phyloP scores from a whole-genome alignment of 2,797 vertebrate species.

The Poeciliopsis paucimaculata region DNA sequence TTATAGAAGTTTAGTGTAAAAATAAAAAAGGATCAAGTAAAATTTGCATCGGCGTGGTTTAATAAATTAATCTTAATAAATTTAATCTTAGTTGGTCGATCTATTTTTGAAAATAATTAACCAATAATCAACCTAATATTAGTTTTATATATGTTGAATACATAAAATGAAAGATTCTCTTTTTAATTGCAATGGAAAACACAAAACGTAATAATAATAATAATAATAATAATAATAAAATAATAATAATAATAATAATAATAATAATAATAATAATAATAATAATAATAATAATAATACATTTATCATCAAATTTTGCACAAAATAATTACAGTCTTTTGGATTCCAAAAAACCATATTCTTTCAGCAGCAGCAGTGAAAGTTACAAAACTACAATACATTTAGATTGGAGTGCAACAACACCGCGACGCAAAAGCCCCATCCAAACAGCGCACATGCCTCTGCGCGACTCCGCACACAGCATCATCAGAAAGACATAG shows the following conservation, averaged over 20 bases:
- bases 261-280: background rate
- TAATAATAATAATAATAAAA: background rate
- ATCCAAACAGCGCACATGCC: slow-evolving; percentile 1
- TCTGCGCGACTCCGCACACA: slow-evolving; percentile 4
- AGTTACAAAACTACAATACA: background rate
- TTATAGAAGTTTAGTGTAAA: background rate
- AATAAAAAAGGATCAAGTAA: background rate
- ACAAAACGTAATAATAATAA: background rate
- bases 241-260: too few relatives aligned
- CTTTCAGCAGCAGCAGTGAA: background rate
- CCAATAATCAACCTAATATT: background rate
- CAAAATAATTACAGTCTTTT: background rate
- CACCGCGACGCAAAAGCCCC: background rate
- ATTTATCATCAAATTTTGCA: background rate
- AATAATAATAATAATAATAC: background rate
- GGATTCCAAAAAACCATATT: background rate
- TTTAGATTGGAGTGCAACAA: background rate
- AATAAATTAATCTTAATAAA: background rate
- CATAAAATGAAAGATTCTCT: background rate
- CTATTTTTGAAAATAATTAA: background rate
- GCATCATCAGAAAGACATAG: slow-evolving; percentile 22
- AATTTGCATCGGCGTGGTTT: background rate
- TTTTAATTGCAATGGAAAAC: background rate
- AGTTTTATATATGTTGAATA: background rate
- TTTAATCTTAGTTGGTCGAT: background rate